phyloP scores from a whole-genome alignment of 2,888 invertebrate species.

The Andrena trimmerana region DNA sequence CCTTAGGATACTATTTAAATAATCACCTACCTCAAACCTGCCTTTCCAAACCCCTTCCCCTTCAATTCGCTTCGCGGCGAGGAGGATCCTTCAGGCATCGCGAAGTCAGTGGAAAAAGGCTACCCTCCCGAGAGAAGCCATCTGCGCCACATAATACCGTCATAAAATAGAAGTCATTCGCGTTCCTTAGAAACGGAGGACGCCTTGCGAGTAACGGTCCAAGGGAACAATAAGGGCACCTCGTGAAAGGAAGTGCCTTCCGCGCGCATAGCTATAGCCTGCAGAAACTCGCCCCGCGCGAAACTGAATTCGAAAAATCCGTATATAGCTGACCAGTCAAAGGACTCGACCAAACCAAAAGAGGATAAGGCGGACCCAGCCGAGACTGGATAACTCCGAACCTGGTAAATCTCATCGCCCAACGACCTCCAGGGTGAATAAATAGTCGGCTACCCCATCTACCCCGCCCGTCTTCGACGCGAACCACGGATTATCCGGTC shows the following conservation, averaged over 20 bases:
- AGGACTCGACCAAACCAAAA: neutral
- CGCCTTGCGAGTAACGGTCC: slow-evolving; percentile 25
- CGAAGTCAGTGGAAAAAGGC: neutral
- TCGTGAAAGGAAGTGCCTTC: neutral
- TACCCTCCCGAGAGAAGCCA: slow-evolving; percentile 2
- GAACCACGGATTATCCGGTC: slow-evolving; percentile 56
- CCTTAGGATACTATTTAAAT: too few species aligned
- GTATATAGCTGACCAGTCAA: neutral
- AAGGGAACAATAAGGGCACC: slow-evolving; percentile 35
- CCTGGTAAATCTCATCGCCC: neutral
- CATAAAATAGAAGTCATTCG: slow-evolving; percentile 36
- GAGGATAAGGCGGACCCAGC: neutral
- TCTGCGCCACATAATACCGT: neutral
- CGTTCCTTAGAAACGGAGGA: slow-evolving; percentile 4
- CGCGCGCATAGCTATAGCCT: slow-evolving; percentile 6
- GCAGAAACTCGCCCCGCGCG: neutral
- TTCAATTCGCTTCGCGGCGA: too few species aligned
- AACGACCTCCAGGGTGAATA: neutral
- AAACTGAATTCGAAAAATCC: slow-evolving; percentile 21
- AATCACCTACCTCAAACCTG: too few species aligned
- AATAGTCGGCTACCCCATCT: neutral
- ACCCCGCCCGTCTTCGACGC: neutral
- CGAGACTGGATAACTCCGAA: neutral
- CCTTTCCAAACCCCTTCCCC: too few species aligned
- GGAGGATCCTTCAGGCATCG: too few species aligned